Base-by-base conservation (phyloP, 2,888 invertebrate genomes). In the Copidosoma aretas region DNA sequence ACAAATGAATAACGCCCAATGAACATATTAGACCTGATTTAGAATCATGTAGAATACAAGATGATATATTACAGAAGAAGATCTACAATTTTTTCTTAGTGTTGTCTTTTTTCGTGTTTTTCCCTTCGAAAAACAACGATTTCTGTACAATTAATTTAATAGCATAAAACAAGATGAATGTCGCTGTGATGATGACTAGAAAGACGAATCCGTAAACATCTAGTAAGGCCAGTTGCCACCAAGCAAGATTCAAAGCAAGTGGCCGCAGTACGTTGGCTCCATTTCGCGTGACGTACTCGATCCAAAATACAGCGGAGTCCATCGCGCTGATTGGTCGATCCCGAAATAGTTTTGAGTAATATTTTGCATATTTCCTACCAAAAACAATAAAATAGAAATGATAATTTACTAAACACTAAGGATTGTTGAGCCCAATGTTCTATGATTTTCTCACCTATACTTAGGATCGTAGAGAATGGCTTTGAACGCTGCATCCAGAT, bases 301-400 rank as follows among this genome's bases (percentile, higher is more conserved):
- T 70, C 81, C 81, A 81, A 67, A 73, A 81, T 52, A 58, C 74
- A 0, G 79, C 78, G 0, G 74, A 76, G 4, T 80, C 77, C 67
- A 75, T 63, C 0, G 79, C 67, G 24, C 56, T 78, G 66, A 75
- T 67, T 0, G 81, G 81, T 59, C 80, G 77, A 66, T 82, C 81
- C 14, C 73, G 69, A 52, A 82, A 82, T 41, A 67, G 8, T 10
- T 21, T 17, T 0, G 78, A 75, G 39, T 64, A 49, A 5, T 51
- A 51, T 57, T 73, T 72, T 12, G 71, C 74, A 15, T 68, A 60
- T 58, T 76, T 46, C 53, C 78, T 78, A 39, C 8, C 8, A 8
- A 41, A 71, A 75, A 52, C 43, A 19, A 32, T 52, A 14, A 49
- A 24, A 24, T 39, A 32, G 32, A 32, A 5, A 17, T 10, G 22